Evolutionary conservation across 2,888 invertebrate species (phyloP).

Genomic region (Luperina testacea): DNA sequence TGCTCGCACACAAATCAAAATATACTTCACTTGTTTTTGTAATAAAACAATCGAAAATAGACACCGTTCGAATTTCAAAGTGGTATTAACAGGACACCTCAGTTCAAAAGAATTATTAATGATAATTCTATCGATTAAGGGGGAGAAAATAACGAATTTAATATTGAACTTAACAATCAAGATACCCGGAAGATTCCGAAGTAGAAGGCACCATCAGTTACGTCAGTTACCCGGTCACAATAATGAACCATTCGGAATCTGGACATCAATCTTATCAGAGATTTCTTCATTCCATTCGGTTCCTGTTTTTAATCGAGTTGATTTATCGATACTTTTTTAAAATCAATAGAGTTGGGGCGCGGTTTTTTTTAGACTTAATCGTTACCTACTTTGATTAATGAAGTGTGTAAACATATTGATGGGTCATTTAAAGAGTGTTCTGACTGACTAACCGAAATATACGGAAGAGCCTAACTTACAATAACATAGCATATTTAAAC

Average conservation of each 20-base stretch:
- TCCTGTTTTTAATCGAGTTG: constrained; percentile 67
- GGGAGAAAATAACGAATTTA: constrained; percentile 34
- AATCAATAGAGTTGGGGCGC: constrained; percentile 49
- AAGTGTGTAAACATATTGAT: not conserved
- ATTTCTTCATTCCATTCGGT: constrained; percentile 71
- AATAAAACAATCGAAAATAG: not conserved
- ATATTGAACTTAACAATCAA: constrained; percentile 58
- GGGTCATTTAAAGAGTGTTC: not conserved
- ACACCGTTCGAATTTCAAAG: not conserved
- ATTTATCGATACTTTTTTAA: constrained; percentile 61
- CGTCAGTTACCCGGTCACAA: constrained; percentile 60
- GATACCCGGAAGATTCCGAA: constrained; percentile 54
- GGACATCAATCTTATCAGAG: constrained; percentile 77
- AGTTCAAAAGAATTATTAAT: constrained; percentile 15
- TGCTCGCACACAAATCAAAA: too few species aligned
- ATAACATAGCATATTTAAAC: too few species aligned
- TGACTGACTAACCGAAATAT: not conserved
- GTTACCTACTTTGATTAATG: constrained; percentile 25
- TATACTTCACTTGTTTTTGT: not conserved
- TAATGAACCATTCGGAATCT: constrained; percentile 77
- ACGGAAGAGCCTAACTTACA: not conserved
- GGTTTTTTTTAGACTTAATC: constrained; percentile 10
- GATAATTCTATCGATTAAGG: constrained; percentile 19
- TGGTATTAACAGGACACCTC: not conserved
- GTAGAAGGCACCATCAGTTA: constrained; percentile 58